Base-by-base conservation (phyloP, 2,113 vertebrate species). In the Festucalex cinctus region DNA sequence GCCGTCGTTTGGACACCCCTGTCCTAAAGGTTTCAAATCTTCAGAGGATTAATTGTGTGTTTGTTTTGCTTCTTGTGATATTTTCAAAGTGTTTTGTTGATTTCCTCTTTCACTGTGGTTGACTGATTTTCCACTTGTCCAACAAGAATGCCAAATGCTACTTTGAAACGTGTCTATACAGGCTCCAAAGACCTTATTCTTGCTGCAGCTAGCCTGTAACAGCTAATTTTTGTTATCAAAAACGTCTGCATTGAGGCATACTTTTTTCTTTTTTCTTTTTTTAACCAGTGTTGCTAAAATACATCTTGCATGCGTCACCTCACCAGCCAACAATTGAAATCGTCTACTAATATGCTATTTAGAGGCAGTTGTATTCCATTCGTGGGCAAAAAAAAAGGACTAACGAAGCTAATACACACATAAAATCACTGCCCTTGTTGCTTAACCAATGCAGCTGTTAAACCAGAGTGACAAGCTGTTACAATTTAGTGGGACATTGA, bases 391-490 rank as follows among this genome's bases (percentile, higher is more conserved):
- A 67, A 41, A 74, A 14, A 57, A 57, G 19, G 16, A 73, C 24
- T 66, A 63, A 68, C 6, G 14, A 39, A 51, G 14, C 65, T 41
- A 66, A 61, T 68, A 43, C 65, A 53, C 65, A 28, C 59, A 61
- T 35, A 66, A 60, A n/a, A 57, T 73, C 66, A 66, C 3, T 4
- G 9, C 46, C 43, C 49, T 66, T 64, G 32, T n/a, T 32, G 63
- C 74, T 62, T 73, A 65, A 77, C 66, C 72, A 69, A 64, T 65
- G 65, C 74, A 73, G 68, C 75, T 68, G 58, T 72, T 83, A 66
- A 78, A 76, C 51, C 59, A 49, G 61, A 58, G 53, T 72, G 71
- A 83, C 74, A 79, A 79, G 79, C 79, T 77, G 71, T 70, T 79
- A 65, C 9, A 43, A 69, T 69, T 77, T 73, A 36, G 61, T 61